These are phyloP conservation scores for Bothrops jararaca DNA, from an alignment of 2,113 vertebrate species.

Conservation along the genomic window DNA sequence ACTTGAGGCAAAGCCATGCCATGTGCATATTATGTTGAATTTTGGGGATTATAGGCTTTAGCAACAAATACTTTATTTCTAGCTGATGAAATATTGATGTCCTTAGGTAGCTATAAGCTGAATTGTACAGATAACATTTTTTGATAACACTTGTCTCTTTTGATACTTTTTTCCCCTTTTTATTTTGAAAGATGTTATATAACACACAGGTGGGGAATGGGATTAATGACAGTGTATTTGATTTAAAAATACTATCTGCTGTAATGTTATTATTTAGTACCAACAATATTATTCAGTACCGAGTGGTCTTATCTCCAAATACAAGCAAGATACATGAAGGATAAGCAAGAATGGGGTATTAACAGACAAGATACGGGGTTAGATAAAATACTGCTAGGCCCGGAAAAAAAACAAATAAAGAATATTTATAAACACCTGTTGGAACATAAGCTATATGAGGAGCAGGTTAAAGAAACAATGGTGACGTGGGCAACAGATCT, in stretches of 20 bases:
- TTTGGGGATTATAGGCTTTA: neutral
- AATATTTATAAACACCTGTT: too few relatives aligned
- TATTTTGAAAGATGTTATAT: neutral
- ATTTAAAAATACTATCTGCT: neutral
- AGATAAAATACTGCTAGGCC: too few relatives aligned
- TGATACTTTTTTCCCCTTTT: neutral
- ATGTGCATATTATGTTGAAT: neutral
- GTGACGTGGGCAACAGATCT: too few relatives aligned
- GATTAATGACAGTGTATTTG: neutral
- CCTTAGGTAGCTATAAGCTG: neutral
- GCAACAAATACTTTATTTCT: neutral
- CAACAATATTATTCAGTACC: neutral
- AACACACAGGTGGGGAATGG: neutral
- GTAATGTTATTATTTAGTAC: neutral
- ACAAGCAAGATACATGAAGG: too few relatives aligned
- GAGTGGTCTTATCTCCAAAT: too few relatives aligned
- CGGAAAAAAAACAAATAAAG: too few relatives aligned
- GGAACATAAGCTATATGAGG: too few relatives aligned
- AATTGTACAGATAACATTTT: neutral
- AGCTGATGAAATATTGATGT: neutral
- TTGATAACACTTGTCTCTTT: neutral
- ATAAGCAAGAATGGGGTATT: too few relatives aligned
- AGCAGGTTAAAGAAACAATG: too few relatives aligned
- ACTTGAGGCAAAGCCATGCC: neutral
- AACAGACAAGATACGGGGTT: too few relatives aligned